phyloP scores from a whole-genome alignment of 2,888 invertebrate genomes.

The Chymomyza fuscimana region DNA sequence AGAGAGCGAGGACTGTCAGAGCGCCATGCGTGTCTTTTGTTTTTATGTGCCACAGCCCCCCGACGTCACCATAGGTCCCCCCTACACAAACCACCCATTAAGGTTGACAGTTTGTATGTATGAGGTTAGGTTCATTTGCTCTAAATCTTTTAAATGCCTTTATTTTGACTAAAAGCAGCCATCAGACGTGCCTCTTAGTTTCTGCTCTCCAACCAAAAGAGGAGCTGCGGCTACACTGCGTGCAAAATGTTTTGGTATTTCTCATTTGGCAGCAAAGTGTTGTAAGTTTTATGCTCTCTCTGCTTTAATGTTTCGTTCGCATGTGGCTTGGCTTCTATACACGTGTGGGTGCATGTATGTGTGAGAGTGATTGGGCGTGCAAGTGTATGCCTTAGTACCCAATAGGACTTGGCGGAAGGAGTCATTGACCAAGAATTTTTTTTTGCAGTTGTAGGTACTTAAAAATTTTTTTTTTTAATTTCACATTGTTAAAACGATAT shows the following conservation, averaged over 20 bases:
- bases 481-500: no score
- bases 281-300: not conserved
- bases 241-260: conserved; percentile 1
- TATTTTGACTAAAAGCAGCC: conserved; percentile 73
- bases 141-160: conserved; percentile 76
- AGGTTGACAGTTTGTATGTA: conserved; percentile 61
- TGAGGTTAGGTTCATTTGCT: conserved; percentile 74
- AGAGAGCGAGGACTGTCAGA: conserved; percentile 20
- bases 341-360: not conserved
- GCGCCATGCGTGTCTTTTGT: conserved; percentile 71
- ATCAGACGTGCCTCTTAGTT: conserved; percentile 59
- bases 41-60: conserved; percentile 63
- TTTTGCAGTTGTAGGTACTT: no score
- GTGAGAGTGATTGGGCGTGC: no score
- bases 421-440: not conserved
- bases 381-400: not conserved
- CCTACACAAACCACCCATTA: conserved; percentile 41
- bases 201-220: conserved; percentile 12
- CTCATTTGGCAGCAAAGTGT: not conserved
- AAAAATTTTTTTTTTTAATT: no score
- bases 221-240: not conserved
- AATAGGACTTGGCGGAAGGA: not conserved
- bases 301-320: conserved; percentile 70
- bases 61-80: not conserved
- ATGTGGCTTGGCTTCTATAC: conserved; percentile 50